Base-by-base conservation (phyloP, 2,888 invertebrate genomes). In the Atrina japonica region DNA sequence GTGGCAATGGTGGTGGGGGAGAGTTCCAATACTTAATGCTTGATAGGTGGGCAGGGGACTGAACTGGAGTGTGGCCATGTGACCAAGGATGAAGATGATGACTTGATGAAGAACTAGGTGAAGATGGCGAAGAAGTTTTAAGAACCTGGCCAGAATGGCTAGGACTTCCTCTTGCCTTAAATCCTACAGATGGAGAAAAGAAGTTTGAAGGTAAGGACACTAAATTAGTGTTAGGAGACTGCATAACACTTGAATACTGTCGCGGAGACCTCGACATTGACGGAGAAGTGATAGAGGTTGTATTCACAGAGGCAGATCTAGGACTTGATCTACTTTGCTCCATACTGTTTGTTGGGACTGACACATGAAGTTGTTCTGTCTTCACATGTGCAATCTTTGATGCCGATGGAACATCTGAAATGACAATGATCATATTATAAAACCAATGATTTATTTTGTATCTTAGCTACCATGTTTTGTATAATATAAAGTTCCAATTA, bases 271-370 rank as follows among this genome's bases (percentile, higher is more conserved):
- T 50, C 3, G 64, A 43, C 11, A 41, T 23, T 14, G 53, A 43
- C 7, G 64, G 53, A 5, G 64, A 52, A 16, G 64, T n/a, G n/a
- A n/a, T n/a, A n/a, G n/a, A 53, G 43, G 64, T 40, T 21, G 53
- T 30, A n/a, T 29, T 27, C 30, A 1, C 55, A 41, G 25, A 55
- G 52, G 18, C n/a, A 45, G 27, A 18, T 35, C 55, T 35, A 35
- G 53, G 64, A 43, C 40, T 52, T 35, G 35, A 35, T 7, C 35
- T 35, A 11, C 35, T 35, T 35, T 35, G 35, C 5, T 35, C 35
- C 35, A 35, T 35, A 35, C 35, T 35, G 35, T 35, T 35, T 11
- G n/a, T n/a, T n/a, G n/a, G n/a, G n/a, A n/a, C n/a, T n/a, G n/a
- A n/a, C n/a, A n/a, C n/a, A n/a, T n/a, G n/a, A n/a, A n/a, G n/a